Conservation (phyloP, 2,797 vertebrate species). For the Falco biarmicus region DNA sequence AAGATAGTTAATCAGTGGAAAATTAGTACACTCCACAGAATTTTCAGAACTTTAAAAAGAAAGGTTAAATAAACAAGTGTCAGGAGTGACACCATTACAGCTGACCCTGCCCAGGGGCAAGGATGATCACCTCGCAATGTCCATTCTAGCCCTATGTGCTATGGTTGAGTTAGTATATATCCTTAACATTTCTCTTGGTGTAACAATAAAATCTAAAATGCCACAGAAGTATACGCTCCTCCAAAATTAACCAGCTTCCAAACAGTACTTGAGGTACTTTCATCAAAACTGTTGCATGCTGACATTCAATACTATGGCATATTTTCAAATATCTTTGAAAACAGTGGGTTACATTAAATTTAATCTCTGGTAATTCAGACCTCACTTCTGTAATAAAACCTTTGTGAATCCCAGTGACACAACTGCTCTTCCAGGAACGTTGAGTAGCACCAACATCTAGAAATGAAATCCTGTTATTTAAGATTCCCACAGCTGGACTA, state of each 20-base stretch:
- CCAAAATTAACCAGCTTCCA: background rate
- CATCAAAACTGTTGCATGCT: background rate
- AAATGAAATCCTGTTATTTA: background rate
- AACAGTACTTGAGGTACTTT: background rate
- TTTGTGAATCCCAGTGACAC: background rate
- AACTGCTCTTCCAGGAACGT: background rate
- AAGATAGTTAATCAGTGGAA: background rate
- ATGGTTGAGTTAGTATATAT: background rate
- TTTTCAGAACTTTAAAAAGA: background rate
- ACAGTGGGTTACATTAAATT: background rate
- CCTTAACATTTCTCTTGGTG: background rate
- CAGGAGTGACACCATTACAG: background rate
- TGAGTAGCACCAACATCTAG: background rate
- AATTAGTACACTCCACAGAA: background rate
- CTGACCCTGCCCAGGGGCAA: background rate
- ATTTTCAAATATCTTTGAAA: background rate
- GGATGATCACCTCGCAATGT: background rate
- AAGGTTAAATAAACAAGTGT: fast-evolving
- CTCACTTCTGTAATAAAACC: background rate
- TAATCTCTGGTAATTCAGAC: background rate
- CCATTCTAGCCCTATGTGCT: background rate
- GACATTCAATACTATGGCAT: background rate
- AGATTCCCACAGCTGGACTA: background rate
- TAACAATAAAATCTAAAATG: background rate
- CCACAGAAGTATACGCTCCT: background rate